phyloP scores from a whole-genome alignment of 1,140 invertebrate species.

The Diachasma alloeum region DNA sequence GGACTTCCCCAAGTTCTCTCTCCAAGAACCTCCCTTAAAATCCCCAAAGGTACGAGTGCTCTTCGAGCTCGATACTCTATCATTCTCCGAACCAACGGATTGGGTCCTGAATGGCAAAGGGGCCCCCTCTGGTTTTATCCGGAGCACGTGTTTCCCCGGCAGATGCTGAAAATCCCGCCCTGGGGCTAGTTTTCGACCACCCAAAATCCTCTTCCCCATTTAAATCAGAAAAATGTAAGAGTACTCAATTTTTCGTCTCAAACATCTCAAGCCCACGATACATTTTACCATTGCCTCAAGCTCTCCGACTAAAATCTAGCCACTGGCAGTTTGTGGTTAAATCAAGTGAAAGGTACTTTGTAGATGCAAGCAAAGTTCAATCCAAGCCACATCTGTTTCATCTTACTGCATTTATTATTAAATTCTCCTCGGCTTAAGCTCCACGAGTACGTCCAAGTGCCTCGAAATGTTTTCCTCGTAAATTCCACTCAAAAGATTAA shows the following conservation, averaged over 20 bases:
- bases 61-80: constrained; percentile 6
- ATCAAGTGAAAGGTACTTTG: constrained; percentile 6
- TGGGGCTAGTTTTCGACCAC: constrained; percentile 30
- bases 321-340: neutral
- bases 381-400: constrained; percentile 6
- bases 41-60: neutral
- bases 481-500: neutral
- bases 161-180: constrained; percentile 50
- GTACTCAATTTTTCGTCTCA: neutral
- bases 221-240: constrained; percentile 3
- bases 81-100: neutral
- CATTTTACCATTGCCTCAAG: neutral
- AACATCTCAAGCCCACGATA: neutral
- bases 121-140: constrained; percentile 38
- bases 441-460: neutral
- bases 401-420: constrained; percentile 16
- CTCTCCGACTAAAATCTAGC: neutral
- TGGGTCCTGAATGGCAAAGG: neutral
- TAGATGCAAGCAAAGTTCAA: constrained; percentile 12
- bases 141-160: constrained; percentile 50
- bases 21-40: neutral
- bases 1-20: neutral
- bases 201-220: constrained; percentile 9
- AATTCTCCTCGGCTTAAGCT: neutral
- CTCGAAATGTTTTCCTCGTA: neutral